phyloP scores from a whole-genome alignment of 2,797 vertebrate genomes.

The Hydrocynus forskahlii region DNA sequence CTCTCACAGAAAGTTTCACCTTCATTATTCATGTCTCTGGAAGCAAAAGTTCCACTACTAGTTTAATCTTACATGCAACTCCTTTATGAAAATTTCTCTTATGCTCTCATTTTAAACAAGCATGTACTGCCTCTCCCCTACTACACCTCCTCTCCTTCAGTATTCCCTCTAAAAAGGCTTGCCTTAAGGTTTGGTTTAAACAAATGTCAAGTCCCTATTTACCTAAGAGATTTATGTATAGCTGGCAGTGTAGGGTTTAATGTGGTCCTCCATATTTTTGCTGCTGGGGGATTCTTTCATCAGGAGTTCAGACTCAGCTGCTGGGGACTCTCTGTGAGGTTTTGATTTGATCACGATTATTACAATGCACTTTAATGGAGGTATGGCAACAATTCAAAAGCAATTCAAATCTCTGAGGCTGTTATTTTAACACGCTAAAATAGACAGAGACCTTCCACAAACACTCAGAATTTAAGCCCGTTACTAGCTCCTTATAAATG shows the following conservation, averaged over 20 bases:
- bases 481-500: background rate
- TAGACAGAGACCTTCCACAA: too few relatives aligned
- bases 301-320: background rate
- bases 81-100: background rate
- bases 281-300: background rate
- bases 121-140: constrained; percentile 3
- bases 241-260: constrained; percentile 34
- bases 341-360: constrained; percentile 11
- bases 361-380: background rate
- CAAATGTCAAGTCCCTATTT: constrained; percentile 77
- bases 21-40: constrained; percentile 10
- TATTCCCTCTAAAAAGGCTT: background rate
- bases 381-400: background rate
- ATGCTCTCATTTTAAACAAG: constrained; percentile 6
- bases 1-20: constrained; percentile 3
- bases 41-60: constrained; percentile 8
- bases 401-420: background rate
- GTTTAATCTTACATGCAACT: constrained; percentile 29
- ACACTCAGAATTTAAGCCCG: background rate
- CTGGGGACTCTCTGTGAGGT: background rate
- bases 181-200: constrained; percentile 66
- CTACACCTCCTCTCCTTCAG: background rate
- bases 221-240: constrained; percentile 72
- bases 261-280: background rate
- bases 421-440: too few relatives aligned